Evolutionary conservation across 2,888 invertebrate genomes (phyloP).

Genomic region (Cerastis rubricosa): DNA sequence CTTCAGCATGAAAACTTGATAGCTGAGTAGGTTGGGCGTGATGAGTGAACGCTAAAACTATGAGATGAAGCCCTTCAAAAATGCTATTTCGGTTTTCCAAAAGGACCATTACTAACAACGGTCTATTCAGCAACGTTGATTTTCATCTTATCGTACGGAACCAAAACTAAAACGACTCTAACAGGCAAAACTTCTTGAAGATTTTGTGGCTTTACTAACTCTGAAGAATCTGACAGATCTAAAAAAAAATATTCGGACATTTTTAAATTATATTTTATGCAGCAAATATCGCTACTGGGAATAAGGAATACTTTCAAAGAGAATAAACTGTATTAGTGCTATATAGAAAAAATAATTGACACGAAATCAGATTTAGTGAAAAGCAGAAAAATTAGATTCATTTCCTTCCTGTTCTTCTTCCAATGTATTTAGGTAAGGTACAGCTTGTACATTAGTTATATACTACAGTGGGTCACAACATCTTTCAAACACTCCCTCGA

Average conservation of each 20-base stretch:
- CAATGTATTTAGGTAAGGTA: neutral
- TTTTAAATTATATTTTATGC: neutral
- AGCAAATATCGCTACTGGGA: neutral
- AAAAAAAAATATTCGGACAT: neutral
- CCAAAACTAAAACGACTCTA: neutral
- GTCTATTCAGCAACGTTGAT: neutral
- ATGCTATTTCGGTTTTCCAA: neutral
- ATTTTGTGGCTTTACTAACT: neutral
- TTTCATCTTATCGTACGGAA: neutral
- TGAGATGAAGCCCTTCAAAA: neutral
- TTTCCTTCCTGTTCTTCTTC: neutral
- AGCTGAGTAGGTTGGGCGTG: neutral
- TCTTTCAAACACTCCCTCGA: neutral
- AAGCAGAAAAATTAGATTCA: neutral
- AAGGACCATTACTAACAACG: neutral
- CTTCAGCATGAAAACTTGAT: neutral
- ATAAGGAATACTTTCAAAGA: neutral
- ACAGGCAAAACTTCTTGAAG: neutral
- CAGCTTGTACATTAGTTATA: neutral
- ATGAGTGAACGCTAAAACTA: neutral
- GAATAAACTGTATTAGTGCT: neutral
- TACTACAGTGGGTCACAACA: neutral
- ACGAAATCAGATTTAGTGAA: too few species aligned
- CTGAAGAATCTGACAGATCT: neutral
- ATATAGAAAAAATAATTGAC: neutral